Conservation (phyloP, 2,888 invertebrate genomes). For the Drosophila picticornis region DNA sequence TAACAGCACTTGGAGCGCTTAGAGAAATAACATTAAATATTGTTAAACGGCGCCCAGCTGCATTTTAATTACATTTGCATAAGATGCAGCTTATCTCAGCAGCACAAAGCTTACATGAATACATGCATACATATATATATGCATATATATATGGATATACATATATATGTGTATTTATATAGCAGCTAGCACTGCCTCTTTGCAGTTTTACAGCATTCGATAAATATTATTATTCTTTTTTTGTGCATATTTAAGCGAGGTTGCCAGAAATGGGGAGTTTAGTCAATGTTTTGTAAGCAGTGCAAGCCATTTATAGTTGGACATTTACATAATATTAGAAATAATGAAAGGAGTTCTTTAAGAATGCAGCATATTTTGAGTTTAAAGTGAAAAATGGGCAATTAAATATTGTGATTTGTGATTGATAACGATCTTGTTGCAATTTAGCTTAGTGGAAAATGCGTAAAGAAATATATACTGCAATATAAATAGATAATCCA, state of each 20-base stretch:
- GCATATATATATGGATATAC: neutral
- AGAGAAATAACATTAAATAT: constrained; percentile 68
- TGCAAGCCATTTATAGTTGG: neutral
- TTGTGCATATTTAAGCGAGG: constrained; percentile 4
- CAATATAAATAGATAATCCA: neutral
- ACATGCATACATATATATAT: neutral
- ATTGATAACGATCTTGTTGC: neutral
- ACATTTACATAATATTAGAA: neutral
- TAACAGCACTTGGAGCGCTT: constrained; percentile 2
- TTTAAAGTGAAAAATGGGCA: neutral
- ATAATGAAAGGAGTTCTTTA: neutral
- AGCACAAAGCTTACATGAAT: constrained; percentile 14
- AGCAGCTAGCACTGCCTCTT: constrained; percentile 6
- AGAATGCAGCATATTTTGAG: neutral
- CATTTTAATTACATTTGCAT: constrained; percentile 78
- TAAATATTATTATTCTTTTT: neutral
- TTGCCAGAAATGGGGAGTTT: neutral
- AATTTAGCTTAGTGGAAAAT: neutral
- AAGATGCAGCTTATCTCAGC: constrained; percentile 73
- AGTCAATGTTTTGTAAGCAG: neutral
- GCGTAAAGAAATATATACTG: neutral
- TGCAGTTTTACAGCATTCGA: constrained; percentile 4
- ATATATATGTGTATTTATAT: neutral
- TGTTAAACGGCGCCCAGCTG: constrained; percentile 70
- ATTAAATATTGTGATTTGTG: neutral